phyloP scores from a whole-genome alignment of 2,113 vertebrate genomes.

The Anolis carolinensis region DNA sequence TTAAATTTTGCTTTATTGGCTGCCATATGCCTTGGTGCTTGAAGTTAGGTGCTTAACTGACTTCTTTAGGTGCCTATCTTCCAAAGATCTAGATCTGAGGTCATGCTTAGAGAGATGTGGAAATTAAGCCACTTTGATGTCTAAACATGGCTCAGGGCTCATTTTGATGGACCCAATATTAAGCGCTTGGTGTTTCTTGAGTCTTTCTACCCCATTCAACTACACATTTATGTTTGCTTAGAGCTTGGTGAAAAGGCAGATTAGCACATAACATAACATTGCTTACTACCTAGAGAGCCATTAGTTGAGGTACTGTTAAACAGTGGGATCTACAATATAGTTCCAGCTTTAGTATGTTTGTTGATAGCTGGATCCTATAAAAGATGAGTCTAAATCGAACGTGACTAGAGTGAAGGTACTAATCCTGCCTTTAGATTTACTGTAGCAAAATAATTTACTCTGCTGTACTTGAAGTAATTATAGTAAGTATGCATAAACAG shows the following conservation, averaged over 20 bases:
- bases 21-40: constrained; percentile 1
- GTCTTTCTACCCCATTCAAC: background rate
- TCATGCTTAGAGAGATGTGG: background rate
- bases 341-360: constrained; percentile 28
- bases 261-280: background rate
- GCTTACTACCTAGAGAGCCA: background rate
- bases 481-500: background rate
- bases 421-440: background rate
- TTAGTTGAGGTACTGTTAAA: constrained; percentile 23
- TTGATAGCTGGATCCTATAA: constrained; percentile 4
- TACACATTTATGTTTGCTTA: background rate
- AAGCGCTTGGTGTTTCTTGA: background rate
- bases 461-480: background rate
- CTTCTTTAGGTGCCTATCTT: constrained; percentile 23
- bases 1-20: background rate
- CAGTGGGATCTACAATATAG: constrained; percentile 37
- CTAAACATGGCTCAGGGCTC: background rate
- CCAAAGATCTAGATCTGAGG: background rate
- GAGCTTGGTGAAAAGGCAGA: background rate
- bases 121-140: background rate
- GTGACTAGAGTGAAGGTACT: background rate
- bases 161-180: background rate
- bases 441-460: background rate
- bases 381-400: constrained; percentile 14
- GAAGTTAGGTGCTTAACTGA: constrained; percentile 15